These are phyloP conservation scores for Zaprionus ornatus DNA, from an alignment of 1,140 invertebrate genomes.

Conservation along the genomic window DNA sequence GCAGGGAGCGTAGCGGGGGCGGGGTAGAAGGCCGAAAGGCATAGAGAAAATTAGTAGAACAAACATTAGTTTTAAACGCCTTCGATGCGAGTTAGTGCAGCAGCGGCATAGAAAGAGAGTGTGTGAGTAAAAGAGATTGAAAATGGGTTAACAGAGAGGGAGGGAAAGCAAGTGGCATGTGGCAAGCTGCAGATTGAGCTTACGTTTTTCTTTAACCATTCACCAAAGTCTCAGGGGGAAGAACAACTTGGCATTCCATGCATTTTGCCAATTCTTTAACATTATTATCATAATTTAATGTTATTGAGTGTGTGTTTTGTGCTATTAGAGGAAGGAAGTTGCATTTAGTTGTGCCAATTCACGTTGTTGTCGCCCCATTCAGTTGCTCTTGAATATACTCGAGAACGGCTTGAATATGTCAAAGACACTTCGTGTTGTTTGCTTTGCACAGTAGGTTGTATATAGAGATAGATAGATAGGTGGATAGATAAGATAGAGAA, in stretches of 20 bases:
- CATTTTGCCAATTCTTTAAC: conserved; percentile 42
- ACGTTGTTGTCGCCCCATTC: conserved; percentile 27
- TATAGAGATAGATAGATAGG: conserved; percentile 24
- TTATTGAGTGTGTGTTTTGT: conserved; percentile 2
- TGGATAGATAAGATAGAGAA: conserved; percentile 9
- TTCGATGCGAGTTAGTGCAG: conserved; percentile 48
- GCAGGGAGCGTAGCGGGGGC: conserved; percentile 29
- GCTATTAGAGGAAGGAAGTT: background rate
- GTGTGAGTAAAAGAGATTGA: background rate
- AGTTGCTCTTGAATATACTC: conserved; percentile 73
- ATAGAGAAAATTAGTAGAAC: conserved; percentile 61
- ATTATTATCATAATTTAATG: conserved; percentile 6
- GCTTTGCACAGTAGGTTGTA: conserved; percentile 46
- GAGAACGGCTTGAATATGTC: conserved; percentile 72
- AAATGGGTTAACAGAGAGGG: background rate
- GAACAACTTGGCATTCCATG: conserved; percentile 40
- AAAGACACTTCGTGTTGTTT: conserved; percentile 75
- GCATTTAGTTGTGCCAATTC: conserved; percentile 26
- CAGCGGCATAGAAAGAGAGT: background rate
- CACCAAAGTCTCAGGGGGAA: background rate
- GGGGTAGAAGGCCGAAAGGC: conserved; percentile 8
- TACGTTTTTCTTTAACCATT: conserved; percentile 2
- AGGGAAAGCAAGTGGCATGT: background rate
- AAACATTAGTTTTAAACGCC: conserved; percentile 61
- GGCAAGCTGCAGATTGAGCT: background rate